Evolutionary conservation across 2,888 invertebrate species (phyloP).

Genomic region (Ypsolopha sequella): DNA sequence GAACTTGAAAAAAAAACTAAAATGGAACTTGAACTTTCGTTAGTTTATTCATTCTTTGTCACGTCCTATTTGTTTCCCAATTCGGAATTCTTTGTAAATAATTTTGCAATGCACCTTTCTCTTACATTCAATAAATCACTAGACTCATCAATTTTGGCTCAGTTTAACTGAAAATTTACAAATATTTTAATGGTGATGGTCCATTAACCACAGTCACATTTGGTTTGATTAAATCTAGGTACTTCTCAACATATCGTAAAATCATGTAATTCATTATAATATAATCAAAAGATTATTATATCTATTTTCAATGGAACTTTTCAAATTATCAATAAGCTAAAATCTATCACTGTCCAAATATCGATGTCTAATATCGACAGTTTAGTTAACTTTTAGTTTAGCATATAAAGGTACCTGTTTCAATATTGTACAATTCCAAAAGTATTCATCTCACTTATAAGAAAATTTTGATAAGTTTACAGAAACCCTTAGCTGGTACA

Average conservation of each 20-base stretch:
- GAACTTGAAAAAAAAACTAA: no score
- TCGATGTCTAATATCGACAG: constrained; percentile 31
- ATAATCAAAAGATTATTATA: constrained; percentile 24
- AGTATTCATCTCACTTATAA: neutral
- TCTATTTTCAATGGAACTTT: neutral
- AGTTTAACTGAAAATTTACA: constrained; percentile 45
- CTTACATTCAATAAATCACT: no score
- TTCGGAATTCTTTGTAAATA: no score
- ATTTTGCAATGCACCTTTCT: no score
- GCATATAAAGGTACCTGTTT: constrained; percentile 3
- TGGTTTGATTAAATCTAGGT: constrained; percentile 10
- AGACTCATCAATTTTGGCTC: constrained; percentile 27
- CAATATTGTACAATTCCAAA: constrained; percentile 2
- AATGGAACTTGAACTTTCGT: no score
- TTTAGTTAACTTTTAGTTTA: constrained; percentile 20
- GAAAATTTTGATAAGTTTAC: neutral
- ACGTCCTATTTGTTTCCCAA: no score
- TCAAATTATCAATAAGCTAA: constrained; percentile 5
- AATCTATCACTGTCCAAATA: constrained; percentile 8
- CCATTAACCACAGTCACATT: constrained; percentile 38
- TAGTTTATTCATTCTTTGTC: no score
- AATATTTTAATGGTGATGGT: constrained; percentile 48
- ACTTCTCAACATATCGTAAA: constrained; percentile 42
- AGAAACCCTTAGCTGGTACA: no score
- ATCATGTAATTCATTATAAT: constrained; percentile 40